These are phyloP conservation scores for Iphiclides podalirius DNA, from an alignment of 2,888 invertebrate species.

Conservation along the genomic window DNA sequence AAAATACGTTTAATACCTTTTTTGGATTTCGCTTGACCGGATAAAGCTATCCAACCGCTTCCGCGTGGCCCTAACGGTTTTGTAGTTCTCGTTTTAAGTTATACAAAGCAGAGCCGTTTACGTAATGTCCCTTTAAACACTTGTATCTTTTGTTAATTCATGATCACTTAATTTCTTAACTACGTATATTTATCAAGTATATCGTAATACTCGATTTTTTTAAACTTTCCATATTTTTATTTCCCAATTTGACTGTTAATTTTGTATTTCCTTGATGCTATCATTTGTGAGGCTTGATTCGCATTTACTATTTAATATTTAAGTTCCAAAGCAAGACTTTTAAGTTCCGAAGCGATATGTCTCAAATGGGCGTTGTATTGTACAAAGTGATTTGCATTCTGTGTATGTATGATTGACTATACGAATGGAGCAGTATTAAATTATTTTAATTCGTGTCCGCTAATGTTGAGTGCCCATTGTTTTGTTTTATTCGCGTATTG, in stretches of 20 bases:
- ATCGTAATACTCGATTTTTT: constrained; percentile 18
- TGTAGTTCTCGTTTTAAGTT: constrained; percentile 60
- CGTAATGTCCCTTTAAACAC: constrained; percentile 7
- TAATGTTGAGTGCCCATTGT: constrained; percentile 21
- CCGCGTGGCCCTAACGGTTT: constrained; percentile 58
- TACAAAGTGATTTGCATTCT: constrained; percentile 38
- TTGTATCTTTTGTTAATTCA: no score
- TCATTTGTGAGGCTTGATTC: constrained; percentile 66
- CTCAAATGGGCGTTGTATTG: constrained; percentile 51
- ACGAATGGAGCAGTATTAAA: constrained; percentile 44
- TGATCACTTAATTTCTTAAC: background rate
- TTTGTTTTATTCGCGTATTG: constrained; percentile 23
- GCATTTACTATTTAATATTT: constrained; percentile 72
- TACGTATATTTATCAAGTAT: background rate
- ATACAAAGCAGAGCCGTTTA: constrained; percentile 42
- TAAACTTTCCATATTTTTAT: constrained; percentile 16
- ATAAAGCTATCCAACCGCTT: constrained; percentile 38
- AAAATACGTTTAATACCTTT: constrained; percentile 42
- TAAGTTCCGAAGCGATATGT: constrained; percentile 42
- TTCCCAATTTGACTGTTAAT: constrained; percentile 33
- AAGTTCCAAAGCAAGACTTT: constrained; percentile 49
- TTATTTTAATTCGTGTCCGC: constrained; percentile 36
- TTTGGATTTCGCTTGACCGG: constrained; percentile 37
- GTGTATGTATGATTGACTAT: constrained; percentile 37
- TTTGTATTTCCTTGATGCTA: constrained; percentile 48